A percentile compares a stretch with the other conserved stretches of the same genome.
Evolutionary conservation across 2,113 vertebrate genomes (phyloP).

Genomic region (Ciconia stormi): DNA sequence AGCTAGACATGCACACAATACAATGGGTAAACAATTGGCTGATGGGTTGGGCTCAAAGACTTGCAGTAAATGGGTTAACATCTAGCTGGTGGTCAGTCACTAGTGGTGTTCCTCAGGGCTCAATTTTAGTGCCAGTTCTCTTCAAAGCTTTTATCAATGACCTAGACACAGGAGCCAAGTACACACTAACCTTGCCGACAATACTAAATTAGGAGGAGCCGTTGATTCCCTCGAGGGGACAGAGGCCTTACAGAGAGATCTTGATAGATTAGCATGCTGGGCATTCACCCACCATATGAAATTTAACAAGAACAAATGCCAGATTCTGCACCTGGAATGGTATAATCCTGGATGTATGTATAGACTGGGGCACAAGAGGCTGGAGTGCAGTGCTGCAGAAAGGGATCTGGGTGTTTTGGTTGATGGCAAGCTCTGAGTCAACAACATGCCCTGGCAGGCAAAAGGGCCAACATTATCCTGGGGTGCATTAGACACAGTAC

Average conservation of each 20-base stretch:
- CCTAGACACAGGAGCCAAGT: neutral
- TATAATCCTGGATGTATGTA: neutral
- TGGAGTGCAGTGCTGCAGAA: neutral
- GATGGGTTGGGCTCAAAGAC: neutral
- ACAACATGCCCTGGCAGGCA: no score
- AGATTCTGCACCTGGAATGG: neutral
- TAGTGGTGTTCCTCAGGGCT: no score
- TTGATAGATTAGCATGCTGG: neutral
- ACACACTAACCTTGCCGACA: neutral
- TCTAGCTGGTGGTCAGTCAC: neutral
- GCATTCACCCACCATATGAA: neutral
- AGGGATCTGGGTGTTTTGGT: neutral
- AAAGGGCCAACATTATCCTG: neutral
- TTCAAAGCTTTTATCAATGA: neutral
- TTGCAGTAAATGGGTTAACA: neutral
- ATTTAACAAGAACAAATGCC: neutral
- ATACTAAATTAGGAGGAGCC: neutral
- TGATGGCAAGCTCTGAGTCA: neutral
- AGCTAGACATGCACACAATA: neutral
- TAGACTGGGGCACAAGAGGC: accelerated
- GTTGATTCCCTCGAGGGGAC: neutral
- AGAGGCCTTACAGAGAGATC: neutral
- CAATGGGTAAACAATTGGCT: no score
- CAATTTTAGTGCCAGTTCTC: neutral
- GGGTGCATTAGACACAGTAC: neutral